phyloP scores from a whole-genome alignment of 2,888 invertebrate species.

The Idaea biselata region DNA sequence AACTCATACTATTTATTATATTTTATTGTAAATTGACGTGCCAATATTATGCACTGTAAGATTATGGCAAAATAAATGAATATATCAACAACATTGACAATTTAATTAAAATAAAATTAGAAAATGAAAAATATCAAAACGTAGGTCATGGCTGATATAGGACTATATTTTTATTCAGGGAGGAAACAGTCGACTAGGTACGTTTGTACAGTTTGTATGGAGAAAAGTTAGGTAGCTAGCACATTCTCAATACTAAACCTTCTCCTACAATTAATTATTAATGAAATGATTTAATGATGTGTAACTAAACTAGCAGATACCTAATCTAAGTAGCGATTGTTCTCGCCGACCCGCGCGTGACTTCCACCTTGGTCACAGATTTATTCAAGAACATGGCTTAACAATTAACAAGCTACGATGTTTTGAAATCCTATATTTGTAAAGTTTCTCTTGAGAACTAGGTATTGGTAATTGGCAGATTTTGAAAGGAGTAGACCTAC shows the following conservation, averaged over 20 bases:
- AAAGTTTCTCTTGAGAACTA: background rate
- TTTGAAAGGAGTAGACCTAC: background rate
- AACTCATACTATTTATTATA: too few relatives aligned
- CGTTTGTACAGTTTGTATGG: too few relatives aligned
- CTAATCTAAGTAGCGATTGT: constrained; percentile 32
- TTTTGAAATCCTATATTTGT: background rate
- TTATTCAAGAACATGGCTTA: constrained; percentile 25
- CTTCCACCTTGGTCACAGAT: constrained; percentile 26
- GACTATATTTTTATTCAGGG: too few relatives aligned
- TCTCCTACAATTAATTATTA: constrained; percentile 5
- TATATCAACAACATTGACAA: too few relatives aligned
- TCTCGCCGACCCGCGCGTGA: constrained; percentile 30
- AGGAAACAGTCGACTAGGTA: too few relatives aligned
- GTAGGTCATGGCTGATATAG: too few relatives aligned
- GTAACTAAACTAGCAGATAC: constrained; percentile 17
- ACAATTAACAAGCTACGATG: background rate
- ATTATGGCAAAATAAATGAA: too few relatives aligned
- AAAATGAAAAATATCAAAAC: too few relatives aligned
- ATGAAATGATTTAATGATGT: constrained; percentile 21
- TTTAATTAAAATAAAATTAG: too few relatives aligned
- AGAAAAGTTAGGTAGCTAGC: too few relatives aligned
- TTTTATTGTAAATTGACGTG: too few relatives aligned
- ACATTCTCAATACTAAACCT: background rate
- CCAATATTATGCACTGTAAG: too few relatives aligned
- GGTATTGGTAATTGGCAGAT: background rate